Percentiles rank a stretch among this genome's conserved stretches.
Conservation (phyloP, 1,140 invertebrate genomes). For the Cotesia vestalis region DNA sequence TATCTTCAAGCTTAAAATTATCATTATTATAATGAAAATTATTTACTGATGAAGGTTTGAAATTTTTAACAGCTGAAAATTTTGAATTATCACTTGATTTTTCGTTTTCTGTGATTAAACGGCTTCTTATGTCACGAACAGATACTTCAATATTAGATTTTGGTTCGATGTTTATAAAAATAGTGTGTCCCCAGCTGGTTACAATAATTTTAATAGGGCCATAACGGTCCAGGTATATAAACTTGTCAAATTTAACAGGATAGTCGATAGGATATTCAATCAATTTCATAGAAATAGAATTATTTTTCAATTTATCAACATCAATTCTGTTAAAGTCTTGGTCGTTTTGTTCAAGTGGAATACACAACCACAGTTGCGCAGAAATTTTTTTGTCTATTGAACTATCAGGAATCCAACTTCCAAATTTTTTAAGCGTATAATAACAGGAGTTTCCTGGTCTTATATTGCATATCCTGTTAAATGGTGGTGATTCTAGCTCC, state of each 20-base stretch:
- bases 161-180: conserved; percentile 70
- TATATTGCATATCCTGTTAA: conserved; percentile 59
- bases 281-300: conserved; percentile 16
- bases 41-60: neutral
- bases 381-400: conserved; percentile 26
- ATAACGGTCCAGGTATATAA: conserved; percentile 72
- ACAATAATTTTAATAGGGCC: conserved; percentile 79
- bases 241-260: conserved; percentile 65
- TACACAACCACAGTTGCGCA: conserved; percentile 3
- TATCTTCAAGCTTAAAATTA: too few relatives aligned
- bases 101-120: conserved; percentile 60
- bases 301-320: conserved; percentile 7
- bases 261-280: conserved; percentile 15
- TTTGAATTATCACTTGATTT: conserved; percentile 39
- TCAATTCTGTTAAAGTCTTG: conserved; percentile 36
- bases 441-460: conserved; percentile 51
- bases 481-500: conserved; percentile 55
- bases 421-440: conserved; percentile 56
- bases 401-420: conserved; percentile 57
- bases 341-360: conserved; percentile 27
- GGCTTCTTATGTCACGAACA: conserved; percentile 74
- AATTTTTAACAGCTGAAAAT: neutral
- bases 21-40: neutral
- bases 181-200: conserved; percentile 67
- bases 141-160: conserved; percentile 75